These are phyloP conservation scores for Nephila pilipes DNA, from an alignment of 1,140 invertebrate genomes.

Conservation along the genomic window DNA sequence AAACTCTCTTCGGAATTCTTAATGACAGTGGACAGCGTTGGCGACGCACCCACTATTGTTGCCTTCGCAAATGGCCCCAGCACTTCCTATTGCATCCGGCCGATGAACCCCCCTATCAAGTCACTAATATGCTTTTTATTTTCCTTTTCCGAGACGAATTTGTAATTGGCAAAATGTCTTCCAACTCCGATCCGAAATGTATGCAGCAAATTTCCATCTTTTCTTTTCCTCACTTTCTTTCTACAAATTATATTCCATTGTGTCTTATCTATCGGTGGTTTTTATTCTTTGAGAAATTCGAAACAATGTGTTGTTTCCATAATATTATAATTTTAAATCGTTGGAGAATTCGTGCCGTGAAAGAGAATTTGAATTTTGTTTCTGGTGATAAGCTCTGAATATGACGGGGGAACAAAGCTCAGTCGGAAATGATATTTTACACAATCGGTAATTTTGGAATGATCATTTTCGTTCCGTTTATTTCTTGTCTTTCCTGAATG, in stretches of 20 bases:
- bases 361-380: not conserved
- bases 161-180: not conserved
- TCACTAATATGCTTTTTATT: slow-evolving; percentile 1
- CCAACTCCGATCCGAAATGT: not conserved
- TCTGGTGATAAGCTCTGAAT: not conserved
- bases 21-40: slow-evolving; percentile 35
- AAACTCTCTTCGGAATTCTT: slow-evolving; percentile 26
- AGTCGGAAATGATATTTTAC: not conserved
- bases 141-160: not conserved
- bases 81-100: slow-evolving; percentile 38
- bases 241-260: not conserved
- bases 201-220: not conserved
- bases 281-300: not conserved
- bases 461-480: not conserved
- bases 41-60: slow-evolving; percentile 53
- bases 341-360: not conserved
- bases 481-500: not conserved
- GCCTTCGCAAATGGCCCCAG: not conserved
- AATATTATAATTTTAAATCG: not conserved
- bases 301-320: slow-evolving; percentile 16
- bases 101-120: slow-evolving; percentile 30
- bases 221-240: not conserved
- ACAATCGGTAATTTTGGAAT: slow-evolving; percentile 8
- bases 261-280: not conserved
- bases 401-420: not conserved